Percentiles rank a stretch among this genome's conserved stretches.
These are phyloP conservation scores for Xestia rhomboidea DNA, from an alignment of 2,888 invertebrate species.

Conservation along the genomic window DNA sequence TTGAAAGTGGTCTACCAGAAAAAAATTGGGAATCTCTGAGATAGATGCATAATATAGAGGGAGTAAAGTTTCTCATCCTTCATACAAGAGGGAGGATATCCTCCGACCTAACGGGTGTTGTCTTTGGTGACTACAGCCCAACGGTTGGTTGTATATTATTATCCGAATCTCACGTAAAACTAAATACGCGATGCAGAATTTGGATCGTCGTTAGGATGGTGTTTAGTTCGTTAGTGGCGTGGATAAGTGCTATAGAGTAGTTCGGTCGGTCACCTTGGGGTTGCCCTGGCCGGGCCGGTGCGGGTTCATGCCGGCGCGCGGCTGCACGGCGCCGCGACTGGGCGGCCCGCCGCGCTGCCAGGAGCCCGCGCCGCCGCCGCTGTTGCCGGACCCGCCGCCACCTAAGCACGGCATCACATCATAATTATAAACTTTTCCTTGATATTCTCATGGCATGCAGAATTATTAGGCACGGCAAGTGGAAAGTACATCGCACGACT, in stretches of 20 bases:
- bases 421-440: no score
- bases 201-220: neutral
- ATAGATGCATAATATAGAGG: neutral
- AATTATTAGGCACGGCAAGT: no score
- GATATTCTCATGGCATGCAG: no score
- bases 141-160: neutral
- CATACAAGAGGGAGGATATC: neutral
- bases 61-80: neutral
- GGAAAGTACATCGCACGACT: no score
- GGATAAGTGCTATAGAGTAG: neutral
- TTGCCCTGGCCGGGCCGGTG: constrained; percentile 6
- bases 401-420: neutral
- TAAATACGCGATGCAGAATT: neutral
- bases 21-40: no score
- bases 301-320: neutral
- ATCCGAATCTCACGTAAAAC: neutral
- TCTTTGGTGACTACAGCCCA: neutral
- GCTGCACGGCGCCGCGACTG: constrained; percentile 29
- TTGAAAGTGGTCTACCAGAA: no score
- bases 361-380: constrained; percentile 74
- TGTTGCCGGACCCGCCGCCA: constrained; percentile 62
- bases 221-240: neutral
- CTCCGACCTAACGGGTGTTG: neutral
- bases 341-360: constrained; percentile 80
- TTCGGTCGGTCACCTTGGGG: constrained; percentile 48